phyloP scores from a whole-genome alignment of 2,797 vertebrate genomes.

The Notoglanidium macrostoma region DNA sequence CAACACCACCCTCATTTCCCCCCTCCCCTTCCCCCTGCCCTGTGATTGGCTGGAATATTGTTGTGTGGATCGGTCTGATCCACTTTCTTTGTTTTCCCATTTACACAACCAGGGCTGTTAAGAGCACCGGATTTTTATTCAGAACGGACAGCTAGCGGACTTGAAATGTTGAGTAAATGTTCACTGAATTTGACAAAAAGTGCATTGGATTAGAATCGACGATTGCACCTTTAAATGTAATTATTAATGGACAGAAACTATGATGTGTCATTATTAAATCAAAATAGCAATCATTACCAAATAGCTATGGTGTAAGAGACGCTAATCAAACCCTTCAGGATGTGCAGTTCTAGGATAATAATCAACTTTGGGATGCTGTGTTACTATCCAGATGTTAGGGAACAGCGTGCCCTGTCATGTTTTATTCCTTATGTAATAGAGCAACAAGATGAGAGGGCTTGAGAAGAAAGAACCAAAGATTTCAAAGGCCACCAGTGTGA shows the following conservation, averaged over 20 bases:
- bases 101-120: no score
- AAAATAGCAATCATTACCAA: neutral
- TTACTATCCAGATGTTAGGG: neutral
- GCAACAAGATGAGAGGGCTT: neutral
- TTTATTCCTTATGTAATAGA: constrained; percentile 16
- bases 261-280: neutral
- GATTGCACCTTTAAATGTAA: no score
- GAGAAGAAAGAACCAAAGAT: neutral
- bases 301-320: neutral
- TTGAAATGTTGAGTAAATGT: no score
- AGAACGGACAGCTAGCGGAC: no score
- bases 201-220: no score
- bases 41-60: no score
- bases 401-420: neutral
- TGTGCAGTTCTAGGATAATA: neutral
- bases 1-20: no score
- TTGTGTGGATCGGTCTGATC: no score
- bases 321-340: neutral
- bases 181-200: no score
- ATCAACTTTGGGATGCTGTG: neutral
- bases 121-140: no score
- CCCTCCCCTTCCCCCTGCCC: no score
- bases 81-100: no score
- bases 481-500: constrained; percentile 5
- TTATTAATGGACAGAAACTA: neutral